A percentile compares a stretch with the other conserved stretches of the same genome.
phyloP scores from a whole-genome alignment of 2,888 invertebrate genomes.

The Tenthredo livida region DNA sequence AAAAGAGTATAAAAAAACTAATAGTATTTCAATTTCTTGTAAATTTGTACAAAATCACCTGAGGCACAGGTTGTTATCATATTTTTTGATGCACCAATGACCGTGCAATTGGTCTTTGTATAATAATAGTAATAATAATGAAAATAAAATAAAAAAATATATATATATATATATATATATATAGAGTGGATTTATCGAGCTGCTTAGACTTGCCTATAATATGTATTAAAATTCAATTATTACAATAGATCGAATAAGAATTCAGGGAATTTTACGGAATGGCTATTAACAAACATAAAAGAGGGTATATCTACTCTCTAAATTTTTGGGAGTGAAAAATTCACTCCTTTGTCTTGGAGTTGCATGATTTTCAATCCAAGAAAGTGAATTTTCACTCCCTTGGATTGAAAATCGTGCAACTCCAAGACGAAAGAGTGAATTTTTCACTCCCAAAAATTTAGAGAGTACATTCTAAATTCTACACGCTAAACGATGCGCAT shows the following conservation, averaged over 20 bases:
- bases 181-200: slow-evolving; percentile 16
- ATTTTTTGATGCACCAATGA: slow-evolving; percentile 45
- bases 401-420: too few relatives aligned
- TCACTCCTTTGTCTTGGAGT: too few relatives aligned
- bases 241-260: slow-evolving; percentile 54
- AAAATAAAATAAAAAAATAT: not conserved
- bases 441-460: too few relatives aligned
- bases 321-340: too few relatives aligned
- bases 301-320: too few relatives aligned
- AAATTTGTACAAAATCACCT: slow-evolving; percentile 45
- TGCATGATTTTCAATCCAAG: too few relatives aligned
- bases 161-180: too few relatives aligned
- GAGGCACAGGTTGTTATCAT: slow-evolving; percentile 42
- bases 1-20: slow-evolving; percentile 49
- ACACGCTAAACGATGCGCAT: slow-evolving; percentile 21
- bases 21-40: slow-evolving; percentile 35
- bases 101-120: slow-evolving; percentile 37
- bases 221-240: slow-evolving; percentile 54
- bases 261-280: slow-evolving; percentile 27
- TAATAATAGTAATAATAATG: not conserved
- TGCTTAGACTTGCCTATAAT: slow-evolving; percentile 52
- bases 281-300: not conserved
- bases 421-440: too few relatives aligned
- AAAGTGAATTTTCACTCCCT: too few relatives aligned
- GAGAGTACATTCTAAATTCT: too few relatives aligned